Conservation (phyloP, 1,140 invertebrate genomes). For the Pseudachorutes palmiensis region DNA sequence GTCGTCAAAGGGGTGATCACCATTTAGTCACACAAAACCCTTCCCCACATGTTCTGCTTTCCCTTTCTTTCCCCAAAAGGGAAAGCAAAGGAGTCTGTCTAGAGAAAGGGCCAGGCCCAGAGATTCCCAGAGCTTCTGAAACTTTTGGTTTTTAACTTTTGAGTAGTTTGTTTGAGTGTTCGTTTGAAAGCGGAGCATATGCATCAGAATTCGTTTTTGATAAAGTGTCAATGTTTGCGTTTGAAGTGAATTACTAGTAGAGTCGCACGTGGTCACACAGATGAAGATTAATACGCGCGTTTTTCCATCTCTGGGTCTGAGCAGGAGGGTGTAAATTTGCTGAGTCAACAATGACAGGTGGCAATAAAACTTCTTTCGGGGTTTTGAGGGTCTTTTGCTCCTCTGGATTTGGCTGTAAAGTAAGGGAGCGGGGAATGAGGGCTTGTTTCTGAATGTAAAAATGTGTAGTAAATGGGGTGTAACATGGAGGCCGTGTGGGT, state of each 20-base stretch:
- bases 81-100: no score
- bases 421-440: slow-evolving; percentile 7
- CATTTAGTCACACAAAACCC: slow-evolving; percentile 18
- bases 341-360: slow-evolving; percentile 40
- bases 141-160: no score
- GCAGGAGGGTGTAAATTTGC: slow-evolving; percentile 33
- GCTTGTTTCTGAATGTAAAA: slow-evolving; percentile 1
- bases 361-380: slow-evolving; percentile 30
- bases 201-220: slow-evolving; percentile 13
- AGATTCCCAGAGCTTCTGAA: no score
- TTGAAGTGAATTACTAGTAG: slow-evolving; percentile 6
- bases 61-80: no score
- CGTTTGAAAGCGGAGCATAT: no score
- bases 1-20: slow-evolving; percentile 35
- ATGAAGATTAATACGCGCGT: slow-evolving; percentile 30
- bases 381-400: not conserved
- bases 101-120: no score
- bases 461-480: slow-evolving; percentile 30
- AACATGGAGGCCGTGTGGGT: slow-evolving; percentile 10
- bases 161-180: not conserved
- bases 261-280: slow-evolving; percentile 22
- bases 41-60: slow-evolving; percentile 3
- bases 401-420: not conserved
- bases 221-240: slow-evolving; percentile 29
- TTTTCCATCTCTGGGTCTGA: slow-evolving; percentile 1